Conservation (phyloP, 1,140 invertebrate genomes). For the Rhagoletis zephyria region DNA sequence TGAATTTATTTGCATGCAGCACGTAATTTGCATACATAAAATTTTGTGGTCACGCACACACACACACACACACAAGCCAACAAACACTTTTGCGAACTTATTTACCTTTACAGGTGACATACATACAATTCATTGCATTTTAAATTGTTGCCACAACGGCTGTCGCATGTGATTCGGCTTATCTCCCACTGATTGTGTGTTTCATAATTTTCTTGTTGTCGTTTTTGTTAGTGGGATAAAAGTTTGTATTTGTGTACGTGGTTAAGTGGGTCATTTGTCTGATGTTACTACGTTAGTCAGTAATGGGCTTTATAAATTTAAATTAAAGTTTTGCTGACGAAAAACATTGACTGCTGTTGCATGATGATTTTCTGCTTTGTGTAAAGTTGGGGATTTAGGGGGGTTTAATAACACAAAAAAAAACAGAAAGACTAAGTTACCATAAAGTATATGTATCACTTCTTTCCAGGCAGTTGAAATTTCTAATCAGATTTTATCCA, state of each 20-base stretch:
- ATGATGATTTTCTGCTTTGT: no score
- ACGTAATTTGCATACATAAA: slow-evolving; percentile 45
- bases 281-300: background rate
- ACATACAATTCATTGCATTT: slow-evolving; percentile 21
- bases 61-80: background rate
- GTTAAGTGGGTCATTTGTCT: slow-evolving; percentile 2
- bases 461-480: no score
- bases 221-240: background rate
- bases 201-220: background rate
- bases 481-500: no score
- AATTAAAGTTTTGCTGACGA: slow-evolving; percentile 11
- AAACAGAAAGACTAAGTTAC: no score
- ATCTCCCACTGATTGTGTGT: background rate
- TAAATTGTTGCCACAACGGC: background rate
- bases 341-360: background rate
- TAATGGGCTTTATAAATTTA: slow-evolving; percentile 45
- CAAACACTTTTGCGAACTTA: background rate
- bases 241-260: background rate
- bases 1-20: slow-evolving; percentile 40
- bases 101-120: slow-evolving; percentile 28
- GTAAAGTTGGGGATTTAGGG: no score
- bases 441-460: no score
- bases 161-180: background rate
- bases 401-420: no score
- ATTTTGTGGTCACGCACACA: slow-evolving; percentile 7